Evolutionary conservation across 1,140 invertebrate genomes (phyloP).

Genomic region (Drosophila bocqueti): DNA sequence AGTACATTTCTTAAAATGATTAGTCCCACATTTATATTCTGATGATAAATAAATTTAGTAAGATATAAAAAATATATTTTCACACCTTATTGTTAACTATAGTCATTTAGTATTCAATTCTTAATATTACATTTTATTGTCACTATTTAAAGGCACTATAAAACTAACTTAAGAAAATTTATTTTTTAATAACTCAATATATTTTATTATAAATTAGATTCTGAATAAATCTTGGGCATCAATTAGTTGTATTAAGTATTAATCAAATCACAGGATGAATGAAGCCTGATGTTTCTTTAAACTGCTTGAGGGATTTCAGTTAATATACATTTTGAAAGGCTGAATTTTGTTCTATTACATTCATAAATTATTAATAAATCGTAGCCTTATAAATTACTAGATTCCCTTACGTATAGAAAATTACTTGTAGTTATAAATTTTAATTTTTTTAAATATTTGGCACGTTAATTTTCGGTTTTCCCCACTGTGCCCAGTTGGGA

Average conservation of each 20-base stretch:
- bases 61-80: too few species aligned
- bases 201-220: not conserved
- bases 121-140: too few species aligned
- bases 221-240: not conserved
- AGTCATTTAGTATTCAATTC: not conserved
- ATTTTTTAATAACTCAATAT: not conserved
- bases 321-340: too few species aligned
- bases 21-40: not conserved
- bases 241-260: not conserved
- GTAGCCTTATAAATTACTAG: too few species aligned
- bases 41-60: not conserved
- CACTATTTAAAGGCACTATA: too few species aligned
- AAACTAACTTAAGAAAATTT: too few species aligned
- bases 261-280: not conserved
- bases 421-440: too few species aligned
- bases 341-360: too few species aligned
- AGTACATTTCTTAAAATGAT: not conserved
- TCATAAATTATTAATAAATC: too few species aligned
- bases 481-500: slow-evolving; percentile 11
- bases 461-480: not conserved
- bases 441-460: not conserved
- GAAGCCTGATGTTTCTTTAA: too few species aligned
- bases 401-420: too few species aligned
- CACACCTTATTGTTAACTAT: not conserved
- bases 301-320: too few species aligned